Conservation (phyloP, 2,797 vertebrate genomes). For the Todus mexicanus region DNA sequence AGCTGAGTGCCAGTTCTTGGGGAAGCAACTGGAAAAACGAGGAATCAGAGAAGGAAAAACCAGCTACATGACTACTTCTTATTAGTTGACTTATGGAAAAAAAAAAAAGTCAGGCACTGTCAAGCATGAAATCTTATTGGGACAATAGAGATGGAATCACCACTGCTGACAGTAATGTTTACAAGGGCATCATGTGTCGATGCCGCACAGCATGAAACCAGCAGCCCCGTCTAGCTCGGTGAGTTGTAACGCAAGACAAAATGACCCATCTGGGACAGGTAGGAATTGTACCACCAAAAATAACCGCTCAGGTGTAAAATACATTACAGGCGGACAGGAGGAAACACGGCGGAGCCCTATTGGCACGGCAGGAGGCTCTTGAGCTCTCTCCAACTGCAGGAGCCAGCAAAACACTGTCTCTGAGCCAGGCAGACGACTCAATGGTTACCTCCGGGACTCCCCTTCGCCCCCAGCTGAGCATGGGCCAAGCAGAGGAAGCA, state of each 20-base stretch:
- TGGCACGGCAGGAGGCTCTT: background rate
- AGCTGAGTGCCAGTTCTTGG: background rate
- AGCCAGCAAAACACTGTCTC: rapidly evolving
- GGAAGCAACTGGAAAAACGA: background rate
- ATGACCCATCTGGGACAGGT: constrained; percentile 28
- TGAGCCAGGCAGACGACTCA: rapidly evolving
- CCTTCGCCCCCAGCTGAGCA: rapidly evolving
- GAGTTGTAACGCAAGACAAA: constrained; percentile 20
- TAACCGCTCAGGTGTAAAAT: constrained; percentile 18
- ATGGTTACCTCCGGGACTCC: background rate
- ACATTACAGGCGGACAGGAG: background rate
- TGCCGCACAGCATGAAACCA: constrained; percentile 33
- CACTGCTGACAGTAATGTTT: constrained; percentile 48
- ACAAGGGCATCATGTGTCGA: constrained; percentile 14
- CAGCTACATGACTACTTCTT: background rate
- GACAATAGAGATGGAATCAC: constrained; percentile 59
- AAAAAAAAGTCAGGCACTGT: constrained; percentile 4
- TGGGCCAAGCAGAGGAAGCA: background rate
- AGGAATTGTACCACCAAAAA: constrained; percentile 17
- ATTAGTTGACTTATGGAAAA: background rate
- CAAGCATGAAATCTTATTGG: constrained; percentile 54
- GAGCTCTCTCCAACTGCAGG: background rate
- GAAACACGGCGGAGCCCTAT: background rate
- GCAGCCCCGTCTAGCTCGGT: background rate
- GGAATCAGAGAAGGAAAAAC: background rate